A percentile compares a stretch with the other conserved stretches of the same genome.
phyloP scores from a whole-genome alignment of 1,140 invertebrate species.

The Drosophila serrata region DNA sequence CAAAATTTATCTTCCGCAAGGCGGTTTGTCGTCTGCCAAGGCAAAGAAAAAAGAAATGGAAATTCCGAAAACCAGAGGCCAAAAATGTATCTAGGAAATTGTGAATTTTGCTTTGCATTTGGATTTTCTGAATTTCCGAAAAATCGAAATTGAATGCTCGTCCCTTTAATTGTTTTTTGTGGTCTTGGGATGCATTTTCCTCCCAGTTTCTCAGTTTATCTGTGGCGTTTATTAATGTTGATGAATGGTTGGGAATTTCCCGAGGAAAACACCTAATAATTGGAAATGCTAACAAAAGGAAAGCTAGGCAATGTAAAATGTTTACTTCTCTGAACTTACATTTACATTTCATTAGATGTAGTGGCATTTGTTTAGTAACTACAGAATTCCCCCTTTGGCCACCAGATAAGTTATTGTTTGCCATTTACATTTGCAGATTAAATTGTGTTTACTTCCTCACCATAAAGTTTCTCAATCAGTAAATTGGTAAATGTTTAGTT shows the following conservation, averaged over 20 bases:
- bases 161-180: constrained; percentile 24
- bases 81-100: constrained; percentile 38
- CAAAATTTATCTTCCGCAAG: constrained; percentile 58
- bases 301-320: neutral
- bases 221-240: constrained; percentile 28
- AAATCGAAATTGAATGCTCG: constrained; percentile 51
- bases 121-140: constrained; percentile 58
- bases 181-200: neutral
- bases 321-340: neutral
- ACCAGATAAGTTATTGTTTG: neutral
- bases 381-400: neutral
- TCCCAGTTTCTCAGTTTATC: constrained; percentile 2
- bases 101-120: constrained; percentile 20
- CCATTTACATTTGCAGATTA: neutral
- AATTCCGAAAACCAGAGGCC: constrained; percentile 3
- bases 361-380: neutral
- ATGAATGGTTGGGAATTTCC: constrained; percentile 13
- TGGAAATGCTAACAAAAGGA: constrained; percentile 2
- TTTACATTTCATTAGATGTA: neutral
- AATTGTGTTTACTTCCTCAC: neutral
- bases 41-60: constrained; percentile 34
- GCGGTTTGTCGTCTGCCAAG: constrained; percentile 69
- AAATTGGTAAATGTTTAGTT: neutral
- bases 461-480: neutral
- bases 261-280: constrained; percentile 12